Evolutionary conservation across 2,888 invertebrate genomes (phyloP).

Genomic region (Pandemis heparana): DNA sequence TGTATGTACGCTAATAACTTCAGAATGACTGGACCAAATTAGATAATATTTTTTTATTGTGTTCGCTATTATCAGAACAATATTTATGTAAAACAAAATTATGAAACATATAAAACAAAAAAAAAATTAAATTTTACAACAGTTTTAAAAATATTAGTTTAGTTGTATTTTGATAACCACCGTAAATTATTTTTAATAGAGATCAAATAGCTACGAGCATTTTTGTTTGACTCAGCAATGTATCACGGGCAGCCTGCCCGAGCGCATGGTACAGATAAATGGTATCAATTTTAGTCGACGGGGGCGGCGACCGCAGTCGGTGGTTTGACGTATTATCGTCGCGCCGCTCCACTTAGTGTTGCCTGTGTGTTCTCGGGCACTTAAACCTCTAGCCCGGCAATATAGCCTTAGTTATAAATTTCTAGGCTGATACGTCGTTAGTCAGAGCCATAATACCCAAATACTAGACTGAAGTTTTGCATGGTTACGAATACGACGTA

Average conservation of each 20-base stretch:
- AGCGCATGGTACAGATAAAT: constrained; percentile 47
- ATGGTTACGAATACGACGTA: not conserved
- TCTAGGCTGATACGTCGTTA: not conserved
- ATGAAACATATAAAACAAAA: too few relatives aligned
- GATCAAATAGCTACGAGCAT: constrained; percentile 22
- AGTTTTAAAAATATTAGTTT: too few relatives aligned
- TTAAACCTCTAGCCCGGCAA: constrained; percentile 46
- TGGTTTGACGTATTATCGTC: constrained; percentile 76
- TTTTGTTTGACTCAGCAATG: constrained; percentile 29
- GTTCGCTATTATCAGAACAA: too few relatives aligned
- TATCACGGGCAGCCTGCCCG: constrained; percentile 19
- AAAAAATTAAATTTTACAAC: too few relatives aligned
- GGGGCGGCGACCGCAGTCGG: constrained; percentile 63
- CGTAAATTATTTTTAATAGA: constrained; percentile 16
- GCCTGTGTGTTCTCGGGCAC: constrained; percentile 52
- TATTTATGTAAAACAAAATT: too few relatives aligned
- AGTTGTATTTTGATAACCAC: constrained; percentile 2
- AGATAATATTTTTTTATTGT: too few relatives aligned
- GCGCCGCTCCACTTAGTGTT: constrained; percentile 66
- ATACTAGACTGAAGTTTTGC: not conserved
- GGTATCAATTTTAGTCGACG: constrained; percentile 64
- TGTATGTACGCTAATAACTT: too few relatives aligned
- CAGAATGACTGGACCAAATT: too few relatives aligned
- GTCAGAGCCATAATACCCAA: not conserved
- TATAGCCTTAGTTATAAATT: constrained; percentile 26